phyloP scores from a whole-genome alignment of 2,797 vertebrate species.

The Microhierax caerulescens region DNA sequence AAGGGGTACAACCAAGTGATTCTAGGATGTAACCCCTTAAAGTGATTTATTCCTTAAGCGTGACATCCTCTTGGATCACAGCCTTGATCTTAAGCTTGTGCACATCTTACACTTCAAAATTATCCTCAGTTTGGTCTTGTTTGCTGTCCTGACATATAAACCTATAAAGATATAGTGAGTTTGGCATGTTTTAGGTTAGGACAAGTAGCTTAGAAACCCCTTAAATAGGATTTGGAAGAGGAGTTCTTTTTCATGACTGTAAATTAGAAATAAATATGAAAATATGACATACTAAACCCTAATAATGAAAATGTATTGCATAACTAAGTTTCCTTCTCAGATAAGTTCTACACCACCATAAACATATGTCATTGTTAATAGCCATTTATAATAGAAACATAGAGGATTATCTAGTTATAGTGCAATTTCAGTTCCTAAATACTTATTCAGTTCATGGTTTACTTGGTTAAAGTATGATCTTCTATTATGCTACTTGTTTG shows the following conservation, averaged over 20 bases:
- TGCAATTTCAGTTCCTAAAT: not conserved
- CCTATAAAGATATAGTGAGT: too few species aligned
- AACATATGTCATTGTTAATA: not conserved
- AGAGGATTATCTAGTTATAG: not conserved
- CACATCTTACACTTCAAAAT: not conserved
- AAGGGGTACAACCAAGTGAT: not conserved
- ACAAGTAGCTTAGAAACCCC: not conserved
- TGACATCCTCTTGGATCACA: not conserved
- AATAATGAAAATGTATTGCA: not conserved
- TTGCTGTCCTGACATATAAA: not conserved
- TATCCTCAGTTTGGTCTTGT: not conserved
- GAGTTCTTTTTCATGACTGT: not conserved
- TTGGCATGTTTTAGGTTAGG: not conserved
- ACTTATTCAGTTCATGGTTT: not conserved
- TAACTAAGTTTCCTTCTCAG: conserved; percentile 4
- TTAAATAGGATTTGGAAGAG: not conserved
- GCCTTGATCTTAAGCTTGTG: not conserved
- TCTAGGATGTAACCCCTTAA: not conserved
- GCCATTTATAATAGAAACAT: not conserved
- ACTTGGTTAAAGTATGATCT: not conserved
- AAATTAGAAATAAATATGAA: not conserved
- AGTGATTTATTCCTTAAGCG: not conserved
- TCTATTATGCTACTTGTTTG: not conserved
- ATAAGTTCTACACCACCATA: conserved; percentile 1
- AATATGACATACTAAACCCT: not conserved